Base-by-base conservation (phyloP, 2,113 vertebrate genomes). In the Oncorhynchus masou region DNA sequence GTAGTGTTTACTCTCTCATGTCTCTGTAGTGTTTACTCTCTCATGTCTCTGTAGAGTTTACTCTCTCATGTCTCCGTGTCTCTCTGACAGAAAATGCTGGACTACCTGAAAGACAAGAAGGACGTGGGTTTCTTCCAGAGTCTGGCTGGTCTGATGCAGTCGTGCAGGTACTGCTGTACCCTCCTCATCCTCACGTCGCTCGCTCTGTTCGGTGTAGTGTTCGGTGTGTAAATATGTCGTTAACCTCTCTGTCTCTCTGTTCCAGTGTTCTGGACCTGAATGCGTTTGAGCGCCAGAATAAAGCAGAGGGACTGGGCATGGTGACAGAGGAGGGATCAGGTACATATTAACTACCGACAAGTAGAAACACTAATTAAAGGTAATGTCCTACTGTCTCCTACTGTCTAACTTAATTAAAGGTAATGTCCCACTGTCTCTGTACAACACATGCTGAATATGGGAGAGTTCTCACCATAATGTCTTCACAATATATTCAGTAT, bases 101-200 rank as follows among this genome's bases (percentile, higher is more conserved):
- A 97, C 86, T 99, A 98, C 84, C 94, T 98, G 83, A 99, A 97
- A 88, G 96, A 99, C 78, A 98, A 98, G 82, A 98, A 97, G 82
- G 97, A 99, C 8, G 97, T 99, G 67, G 97, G 97, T 2, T 99
- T 99, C 82, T 99, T 99, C 82, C 97, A 99, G 88, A 96, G 97
- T 73, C 92, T 99, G 81, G 96, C 97, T 5, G 97, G 97, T 71
- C 94, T 99, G 67, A 99, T 99, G 97, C 96, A 96, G 91, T 98
- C 95, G 4, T 98, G 97, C 92, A 99, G 96, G 97, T 98, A 92
- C 68, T 45, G 27, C 48, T 83, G 27, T 0, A 69, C 82, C 29
- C 9, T 49, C 48, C 9, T 49, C 2, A 13, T 0, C 79, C 94
- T 94, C 57, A 27, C 25, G n/a, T 27, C 54, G 1, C 8, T 31